phyloP scores from a whole-genome alignment of 1,140 invertebrate genomes.

The Cepaea nemoralis region DNA sequence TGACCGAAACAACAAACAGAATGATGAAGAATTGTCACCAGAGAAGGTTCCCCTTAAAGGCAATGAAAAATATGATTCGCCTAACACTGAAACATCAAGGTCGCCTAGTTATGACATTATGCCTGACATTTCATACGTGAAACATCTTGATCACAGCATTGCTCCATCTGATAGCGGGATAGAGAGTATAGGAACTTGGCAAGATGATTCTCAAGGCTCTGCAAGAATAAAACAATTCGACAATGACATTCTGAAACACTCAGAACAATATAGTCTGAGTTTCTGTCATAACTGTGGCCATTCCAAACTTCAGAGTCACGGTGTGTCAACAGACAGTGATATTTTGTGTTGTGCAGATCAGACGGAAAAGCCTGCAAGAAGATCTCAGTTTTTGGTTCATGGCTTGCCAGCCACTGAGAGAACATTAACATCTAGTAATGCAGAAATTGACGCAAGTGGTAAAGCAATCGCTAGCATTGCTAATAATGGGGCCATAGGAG shows the following conservation, averaged over 20 bases:
- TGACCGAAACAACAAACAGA: neutral
- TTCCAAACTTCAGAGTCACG: slow-evolving; percentile 22
- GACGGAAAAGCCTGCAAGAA: neutral
- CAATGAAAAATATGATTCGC: no score
- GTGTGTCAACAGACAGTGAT: slow-evolving; percentile 36
- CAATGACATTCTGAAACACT: slow-evolving; percentile 24
- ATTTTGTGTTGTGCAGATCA: slow-evolving; percentile 41
- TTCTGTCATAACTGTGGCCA: slow-evolving; percentile 40
- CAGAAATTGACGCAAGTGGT: neutral
- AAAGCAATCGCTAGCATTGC: neutral
- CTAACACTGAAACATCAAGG: neutral
- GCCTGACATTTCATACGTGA: neutral
- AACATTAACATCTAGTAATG: neutral
- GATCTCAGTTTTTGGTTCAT: slow-evolving; percentile 24
- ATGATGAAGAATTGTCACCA: neutral
- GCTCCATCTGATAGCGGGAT: slow-evolving; percentile 54
- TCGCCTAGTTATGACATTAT: neutral
- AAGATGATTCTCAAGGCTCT: neutral
- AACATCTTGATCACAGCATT: slow-evolving; percentile 26
- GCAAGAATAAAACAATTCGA: neutral
- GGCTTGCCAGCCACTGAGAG: neutral
- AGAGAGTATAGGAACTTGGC: slow-evolving; percentile 45
- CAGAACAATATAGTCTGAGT: slow-evolving; percentile 22
- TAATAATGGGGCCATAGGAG: neutral
- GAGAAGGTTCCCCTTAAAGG: neutral